phyloP scores from a whole-genome alignment of 2,113 vertebrate species.

The Pachypanchax playfairii region DNA sequence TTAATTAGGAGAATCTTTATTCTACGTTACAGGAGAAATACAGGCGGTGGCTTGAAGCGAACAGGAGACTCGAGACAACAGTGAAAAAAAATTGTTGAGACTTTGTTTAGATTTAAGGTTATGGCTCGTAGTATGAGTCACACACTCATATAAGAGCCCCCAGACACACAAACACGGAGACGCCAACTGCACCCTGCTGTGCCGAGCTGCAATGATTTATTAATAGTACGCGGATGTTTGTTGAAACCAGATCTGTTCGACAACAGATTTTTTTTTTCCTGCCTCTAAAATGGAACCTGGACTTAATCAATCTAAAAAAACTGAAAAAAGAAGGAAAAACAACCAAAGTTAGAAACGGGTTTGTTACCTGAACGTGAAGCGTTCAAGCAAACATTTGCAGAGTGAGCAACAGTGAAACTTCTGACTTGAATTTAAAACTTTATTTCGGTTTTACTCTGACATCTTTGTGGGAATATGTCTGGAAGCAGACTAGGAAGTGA shows the following conservation, averaged over 20 bases:
- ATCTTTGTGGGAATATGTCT: neutral
- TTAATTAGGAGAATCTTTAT: slow-evolving; percentile 15
- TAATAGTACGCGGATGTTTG: slow-evolving; percentile 58
- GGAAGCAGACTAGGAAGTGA: too few relatives aligned
- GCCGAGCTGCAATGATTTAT: slow-evolving; percentile 48
- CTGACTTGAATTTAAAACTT: neutral
- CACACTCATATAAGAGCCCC: neutral
- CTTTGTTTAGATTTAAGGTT: slow-evolving; percentile 33
- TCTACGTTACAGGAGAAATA: slow-evolving; percentile 13
- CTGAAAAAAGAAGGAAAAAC: neutral
- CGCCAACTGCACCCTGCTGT: slow-evolving; percentile 29
- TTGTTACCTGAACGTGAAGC: neutral
- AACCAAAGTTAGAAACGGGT: neutral
- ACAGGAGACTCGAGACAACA: slow-evolving; percentile 1
- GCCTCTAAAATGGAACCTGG: slow-evolving; percentile 48
- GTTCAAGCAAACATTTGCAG: slow-evolving; percentile 5
- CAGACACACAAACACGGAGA: slow-evolving; percentile 33
- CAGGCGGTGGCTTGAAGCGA: neutral
- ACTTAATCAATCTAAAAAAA: slow-evolving; percentile 10
- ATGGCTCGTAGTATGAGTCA: slow-evolving; percentile 10
- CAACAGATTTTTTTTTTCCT: slow-evolving; percentile 25
- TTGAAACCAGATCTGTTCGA: slow-evolving; percentile 52
- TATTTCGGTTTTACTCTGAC: too few relatives aligned
- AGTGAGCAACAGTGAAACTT: neutral
- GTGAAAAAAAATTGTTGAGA: slow-evolving; percentile 14